These are phyloP conservation scores for Syngnathus rostellatus DNA, from an alignment of 2,797 vertebrate species.

Conservation along the genomic window DNA sequence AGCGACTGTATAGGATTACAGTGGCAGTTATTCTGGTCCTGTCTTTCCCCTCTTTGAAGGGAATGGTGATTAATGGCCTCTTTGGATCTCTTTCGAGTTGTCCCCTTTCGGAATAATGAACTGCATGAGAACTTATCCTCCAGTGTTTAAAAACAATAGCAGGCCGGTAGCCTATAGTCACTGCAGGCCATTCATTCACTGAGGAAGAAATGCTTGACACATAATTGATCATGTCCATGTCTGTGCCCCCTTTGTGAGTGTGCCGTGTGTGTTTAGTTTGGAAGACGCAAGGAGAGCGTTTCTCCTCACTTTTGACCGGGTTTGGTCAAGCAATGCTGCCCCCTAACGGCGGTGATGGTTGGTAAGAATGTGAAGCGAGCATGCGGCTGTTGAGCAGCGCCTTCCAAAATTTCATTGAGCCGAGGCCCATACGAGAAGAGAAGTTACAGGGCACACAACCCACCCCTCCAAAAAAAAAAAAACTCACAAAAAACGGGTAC, in stretches of 20 bases:
- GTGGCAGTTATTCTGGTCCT: slow-evolving; percentile 39
- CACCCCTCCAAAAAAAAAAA: neutral
- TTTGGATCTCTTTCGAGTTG: slow-evolving; percentile 58
- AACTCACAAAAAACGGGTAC: neutral
- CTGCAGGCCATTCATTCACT: slow-evolving; percentile 56
- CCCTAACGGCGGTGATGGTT: slow-evolving; percentile 51
- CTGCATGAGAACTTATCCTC: slow-evolving; percentile 68
- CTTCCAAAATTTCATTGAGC: neutral
- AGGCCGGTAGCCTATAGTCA: slow-evolving; percentile 63
- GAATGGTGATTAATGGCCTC: slow-evolving; percentile 66
- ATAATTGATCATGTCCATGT: slow-evolving; percentile 73
- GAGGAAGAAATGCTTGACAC: slow-evolving; percentile 67
- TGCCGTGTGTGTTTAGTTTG: slow-evolving; percentile 22
- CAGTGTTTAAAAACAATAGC: slow-evolving; percentile 62
- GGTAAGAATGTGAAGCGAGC: neutral
- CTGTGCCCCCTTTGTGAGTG: slow-evolving; percentile 63
- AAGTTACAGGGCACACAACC: neutral
- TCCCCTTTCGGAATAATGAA: slow-evolving; percentile 64
- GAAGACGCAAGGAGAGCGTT: slow-evolving; percentile 5
- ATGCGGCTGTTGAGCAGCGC: neutral
- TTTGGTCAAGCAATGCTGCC: slow-evolving; percentile 66
- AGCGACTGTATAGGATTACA: slow-evolving; percentile 35
- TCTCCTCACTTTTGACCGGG: slow-evolving; percentile 26
- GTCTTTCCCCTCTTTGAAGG: slow-evolving; percentile 44
- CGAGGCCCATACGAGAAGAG: neutral